Evolutionary conservation across 2,113 vertebrate species (phyloP).

Genomic region (Indri indri): DNA sequence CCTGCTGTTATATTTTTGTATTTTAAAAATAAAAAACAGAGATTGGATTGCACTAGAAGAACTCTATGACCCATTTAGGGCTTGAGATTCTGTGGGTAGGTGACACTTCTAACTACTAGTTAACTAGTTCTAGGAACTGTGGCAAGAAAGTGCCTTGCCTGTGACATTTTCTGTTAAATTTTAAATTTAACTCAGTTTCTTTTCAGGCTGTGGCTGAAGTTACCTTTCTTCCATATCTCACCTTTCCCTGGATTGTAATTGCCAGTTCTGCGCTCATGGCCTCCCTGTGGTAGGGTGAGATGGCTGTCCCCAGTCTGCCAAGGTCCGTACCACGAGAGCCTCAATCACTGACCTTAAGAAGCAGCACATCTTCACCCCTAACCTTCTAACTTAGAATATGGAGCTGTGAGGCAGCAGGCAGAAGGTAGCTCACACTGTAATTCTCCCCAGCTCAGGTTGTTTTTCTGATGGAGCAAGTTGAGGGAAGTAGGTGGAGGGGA

Average conservation of each 20-base stretch:
- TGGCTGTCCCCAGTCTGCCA: neutral
- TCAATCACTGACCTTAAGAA: neutral
- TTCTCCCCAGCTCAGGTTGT: slow-evolving; percentile 19
- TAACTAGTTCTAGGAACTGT: neutral
- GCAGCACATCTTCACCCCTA: neutral
- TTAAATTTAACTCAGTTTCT: slow-evolving; percentile 52
- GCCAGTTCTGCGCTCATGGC: neutral
- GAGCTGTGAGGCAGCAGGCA: neutral
- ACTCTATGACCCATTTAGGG: slow-evolving; percentile 14
- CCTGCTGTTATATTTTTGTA: neutral
- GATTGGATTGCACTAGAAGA: slow-evolving; percentile 25
- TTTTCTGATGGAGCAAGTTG: slow-evolving; percentile 52
- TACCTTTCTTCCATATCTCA: neutral
- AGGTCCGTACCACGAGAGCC: neutral
- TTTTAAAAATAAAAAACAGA: slow-evolving; percentile 32
- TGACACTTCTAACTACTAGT: neutral
- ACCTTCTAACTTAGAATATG: neutral
- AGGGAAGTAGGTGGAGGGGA: slow-evolving; percentile 40
- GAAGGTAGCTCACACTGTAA: neutral
- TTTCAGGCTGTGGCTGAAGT: neutral
- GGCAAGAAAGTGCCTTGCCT: neutral
- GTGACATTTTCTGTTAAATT: slow-evolving; percentile 3
- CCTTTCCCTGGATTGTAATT: slow-evolving; percentile 17
- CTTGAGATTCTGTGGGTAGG: slow-evolving; percentile 1
- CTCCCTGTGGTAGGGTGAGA: neutral